Percentiles rank a stretch among this genome's conserved stretches.
Evolutionary conservation across 2,113 vertebrate genomes (phyloP).

Genomic region (Xiphophorus maculatus): DNA sequence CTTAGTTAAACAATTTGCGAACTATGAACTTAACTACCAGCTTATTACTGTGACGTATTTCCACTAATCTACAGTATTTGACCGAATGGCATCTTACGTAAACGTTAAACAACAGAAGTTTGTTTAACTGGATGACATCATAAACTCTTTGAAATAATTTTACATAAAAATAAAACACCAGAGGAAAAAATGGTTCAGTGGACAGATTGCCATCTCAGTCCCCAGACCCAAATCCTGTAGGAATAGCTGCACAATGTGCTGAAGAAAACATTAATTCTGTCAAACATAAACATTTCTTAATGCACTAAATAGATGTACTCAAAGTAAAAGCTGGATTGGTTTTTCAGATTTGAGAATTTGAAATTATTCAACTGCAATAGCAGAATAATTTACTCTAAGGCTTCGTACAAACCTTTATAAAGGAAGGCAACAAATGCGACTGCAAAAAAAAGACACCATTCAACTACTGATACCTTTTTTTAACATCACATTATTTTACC

Average conservation of each 20-base stretch:
- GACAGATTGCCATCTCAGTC: no score
- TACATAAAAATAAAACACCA: no score
- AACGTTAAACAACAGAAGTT: no score
- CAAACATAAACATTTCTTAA: background rate
- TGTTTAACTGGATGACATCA: no score
- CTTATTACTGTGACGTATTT: no score
- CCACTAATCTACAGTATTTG: no score
- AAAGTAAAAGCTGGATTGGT: background rate
- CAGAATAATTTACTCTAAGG: background rate
- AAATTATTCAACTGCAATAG: background rate
- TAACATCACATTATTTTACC: conserved; percentile 53
- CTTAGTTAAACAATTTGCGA: no score
- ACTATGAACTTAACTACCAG: no score
- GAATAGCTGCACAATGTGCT: background rate
- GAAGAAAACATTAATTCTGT: background rate
- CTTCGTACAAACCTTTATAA: background rate
- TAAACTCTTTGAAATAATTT: no score
- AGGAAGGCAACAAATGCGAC: background rate
- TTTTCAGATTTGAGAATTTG: background rate
- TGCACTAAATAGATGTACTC: background rate
- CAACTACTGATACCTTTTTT: background rate
- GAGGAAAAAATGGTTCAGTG: no score
- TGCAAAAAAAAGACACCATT: background rate
- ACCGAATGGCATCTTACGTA: no score
- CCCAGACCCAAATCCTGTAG: no score